Evolutionary conservation across 1,140 invertebrate species (phyloP).

Genomic region (Caenorhabditis brenneri): DNA sequence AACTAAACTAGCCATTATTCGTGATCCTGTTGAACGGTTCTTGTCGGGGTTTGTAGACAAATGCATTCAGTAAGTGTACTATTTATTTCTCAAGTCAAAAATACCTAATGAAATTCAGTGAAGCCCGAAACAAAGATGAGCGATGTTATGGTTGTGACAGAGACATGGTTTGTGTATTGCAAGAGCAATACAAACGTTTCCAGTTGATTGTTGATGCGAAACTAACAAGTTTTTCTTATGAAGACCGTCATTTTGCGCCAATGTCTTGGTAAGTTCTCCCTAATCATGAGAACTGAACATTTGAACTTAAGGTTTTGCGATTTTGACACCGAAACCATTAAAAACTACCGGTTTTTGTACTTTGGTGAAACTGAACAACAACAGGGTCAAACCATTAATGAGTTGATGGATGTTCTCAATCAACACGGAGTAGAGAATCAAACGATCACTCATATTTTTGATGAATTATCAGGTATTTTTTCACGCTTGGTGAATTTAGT

Average conservation of each 20-base stretch:
- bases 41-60: slow-evolving; percentile 7
- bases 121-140: background rate
- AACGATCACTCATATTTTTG: background rate
- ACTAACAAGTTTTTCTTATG: background rate
- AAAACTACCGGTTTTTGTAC: slow-evolving; percentile 10
- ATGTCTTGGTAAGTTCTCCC: background rate
- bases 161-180: background rate
- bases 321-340: slow-evolving; percentile 2
- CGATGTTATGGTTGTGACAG: slow-evolving; percentile 4
- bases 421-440: background rate
- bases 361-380: slow-evolving; percentile 9
- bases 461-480: background rate
- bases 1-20: slow-evolving; percentile 4
- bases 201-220: background rate
- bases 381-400: background rate
- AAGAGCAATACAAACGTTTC: slow-evolving; percentile 1
- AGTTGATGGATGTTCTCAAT: background rate
- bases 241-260: slow-evolving; percentile 11
- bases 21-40: background rate
- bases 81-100: background rate
- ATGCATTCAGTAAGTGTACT: slow-evolving; percentile 30
- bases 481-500: background rate
- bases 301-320: background rate
- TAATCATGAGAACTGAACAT: background rate
- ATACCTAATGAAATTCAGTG: background rate